Evolutionary conservation across 2,888 invertebrate genomes (phyloP).

Genomic region (Cataglyphis albicans): DNA sequence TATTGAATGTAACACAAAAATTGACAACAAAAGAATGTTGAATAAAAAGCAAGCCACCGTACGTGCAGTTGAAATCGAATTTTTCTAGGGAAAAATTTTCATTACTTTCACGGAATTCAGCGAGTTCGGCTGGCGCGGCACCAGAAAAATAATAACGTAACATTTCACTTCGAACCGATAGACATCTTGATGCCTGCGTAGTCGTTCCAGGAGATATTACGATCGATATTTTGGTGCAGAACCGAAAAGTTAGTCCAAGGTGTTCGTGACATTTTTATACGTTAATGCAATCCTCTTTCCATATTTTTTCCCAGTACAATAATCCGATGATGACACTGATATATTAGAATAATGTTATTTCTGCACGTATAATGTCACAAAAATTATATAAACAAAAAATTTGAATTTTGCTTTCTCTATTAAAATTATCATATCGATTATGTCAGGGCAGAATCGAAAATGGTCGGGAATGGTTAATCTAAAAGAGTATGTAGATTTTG

Average conservation of each 20-base stretch:
- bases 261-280: slow-evolving; percentile 18
- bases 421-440: slow-evolving; percentile 39
- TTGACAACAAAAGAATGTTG: slow-evolving; percentile 36
- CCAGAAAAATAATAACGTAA: slow-evolving; percentile 76
- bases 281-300: not conserved
- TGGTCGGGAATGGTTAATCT: slow-evolving; percentile 48
- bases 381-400: not conserved
- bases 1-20: not conserved
- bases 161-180: slow-evolving; percentile 71
- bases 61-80: slow-evolving; percentile 63
- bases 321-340: not conserved
- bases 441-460: slow-evolving; percentile 1
- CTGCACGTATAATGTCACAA: not conserved
- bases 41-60: not conserved
- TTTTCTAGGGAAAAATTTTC: slow-evolving; percentile 68
- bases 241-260: slow-evolving; percentile 25
- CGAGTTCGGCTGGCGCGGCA: slow-evolving; percentile 62
- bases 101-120: slow-evolving; percentile 66
- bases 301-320: not conserved
- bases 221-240: slow-evolving; percentile 41
- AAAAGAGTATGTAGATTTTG: slow-evolving; percentile 50
- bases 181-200: slow-evolving; percentile 61
- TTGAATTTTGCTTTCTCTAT: slow-evolving; percentile 1
- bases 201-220: slow-evolving; percentile 40
- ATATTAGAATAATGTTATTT: not conserved